These are phyloP conservation scores for Indicator maculatus DNA, from an alignment of 2,113 vertebrate species.

Conservation along the genomic window DNA sequence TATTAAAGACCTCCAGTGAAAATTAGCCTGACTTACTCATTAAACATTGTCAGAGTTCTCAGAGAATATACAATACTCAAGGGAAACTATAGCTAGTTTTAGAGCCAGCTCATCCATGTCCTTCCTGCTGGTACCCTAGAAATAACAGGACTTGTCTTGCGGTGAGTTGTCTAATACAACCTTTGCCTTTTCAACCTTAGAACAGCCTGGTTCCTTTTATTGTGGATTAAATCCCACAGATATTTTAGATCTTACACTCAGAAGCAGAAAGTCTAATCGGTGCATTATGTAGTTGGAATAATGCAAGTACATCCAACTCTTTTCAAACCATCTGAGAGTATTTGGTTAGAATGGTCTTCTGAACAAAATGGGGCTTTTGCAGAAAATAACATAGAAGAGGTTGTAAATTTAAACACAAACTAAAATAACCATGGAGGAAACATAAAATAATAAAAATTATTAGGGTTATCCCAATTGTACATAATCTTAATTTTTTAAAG, in stretches of 20 bases:
- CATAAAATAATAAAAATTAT: neutral
- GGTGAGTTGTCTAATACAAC: neutral
- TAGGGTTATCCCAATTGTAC: neutral
- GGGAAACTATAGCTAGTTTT: neutral
- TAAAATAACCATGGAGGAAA: neutral
- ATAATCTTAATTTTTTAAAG: neutral
- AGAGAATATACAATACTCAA: neutral
- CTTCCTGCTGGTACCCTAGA: neutral
- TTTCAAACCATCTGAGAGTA: neutral
- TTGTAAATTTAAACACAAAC: neutral
- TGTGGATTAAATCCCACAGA: neutral
- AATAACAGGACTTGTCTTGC: neutral
- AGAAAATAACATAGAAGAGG: neutral
- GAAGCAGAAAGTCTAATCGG: neutral
- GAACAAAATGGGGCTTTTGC: neutral
- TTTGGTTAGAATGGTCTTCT: neutral
- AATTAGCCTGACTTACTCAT: neutral
- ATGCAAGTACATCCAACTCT: rapidly evolving
- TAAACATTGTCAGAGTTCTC: neutral
- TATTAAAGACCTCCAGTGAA: neutral
- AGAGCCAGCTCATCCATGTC: neutral
- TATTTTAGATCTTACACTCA: neutral
- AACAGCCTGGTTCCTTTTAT: neutral
- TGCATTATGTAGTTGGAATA: neutral
- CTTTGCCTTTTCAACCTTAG: neutral